phyloP scores from a whole-genome alignment of 2,888 invertebrate species.

The Agelastica alni region DNA sequence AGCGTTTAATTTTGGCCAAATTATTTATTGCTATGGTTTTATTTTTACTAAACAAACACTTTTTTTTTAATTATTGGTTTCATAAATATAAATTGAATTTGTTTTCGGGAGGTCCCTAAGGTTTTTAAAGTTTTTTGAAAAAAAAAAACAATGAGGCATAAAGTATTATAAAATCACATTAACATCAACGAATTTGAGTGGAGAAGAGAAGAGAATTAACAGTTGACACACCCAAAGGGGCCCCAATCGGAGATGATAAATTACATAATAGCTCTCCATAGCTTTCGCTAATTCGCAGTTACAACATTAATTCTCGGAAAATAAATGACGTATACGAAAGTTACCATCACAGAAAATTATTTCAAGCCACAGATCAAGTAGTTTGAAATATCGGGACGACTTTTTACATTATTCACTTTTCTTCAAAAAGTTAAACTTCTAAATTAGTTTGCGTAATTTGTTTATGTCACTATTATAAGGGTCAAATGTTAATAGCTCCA shows the following conservation, averaged over 20 bases:
- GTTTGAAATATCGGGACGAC: slow-evolving; percentile 3
- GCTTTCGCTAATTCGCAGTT: background rate
- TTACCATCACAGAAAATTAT: slow-evolving; percentile 6
- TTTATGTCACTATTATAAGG: background rate
- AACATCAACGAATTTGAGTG: no score
- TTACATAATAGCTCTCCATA: slow-evolving; percentile 3
- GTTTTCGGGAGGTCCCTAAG: no score
- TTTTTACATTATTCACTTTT: slow-evolving; percentile 12
- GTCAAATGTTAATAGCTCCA: slow-evolving; percentile 8
- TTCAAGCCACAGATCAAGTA: slow-evolving; percentile 2
- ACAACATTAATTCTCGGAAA: slow-evolving; percentile 3
- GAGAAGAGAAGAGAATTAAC: no score
- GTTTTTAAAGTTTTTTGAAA: no score
- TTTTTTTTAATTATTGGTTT: no score
- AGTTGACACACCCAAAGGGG: background rate
- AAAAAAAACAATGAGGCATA: no score
- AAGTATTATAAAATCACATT: no score
- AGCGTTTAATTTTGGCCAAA: no score
- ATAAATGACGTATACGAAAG: background rate
- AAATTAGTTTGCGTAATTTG: slow-evolving; percentile 6
- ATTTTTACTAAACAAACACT: no score
- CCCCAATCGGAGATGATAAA: background rate
- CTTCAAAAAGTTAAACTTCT: slow-evolving; percentile 11
- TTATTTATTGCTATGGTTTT: no score
- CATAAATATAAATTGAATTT: no score